Base-by-base conservation (phyloP, 2,797 vertebrate species). In the Smutsia temminckii region DNA sequence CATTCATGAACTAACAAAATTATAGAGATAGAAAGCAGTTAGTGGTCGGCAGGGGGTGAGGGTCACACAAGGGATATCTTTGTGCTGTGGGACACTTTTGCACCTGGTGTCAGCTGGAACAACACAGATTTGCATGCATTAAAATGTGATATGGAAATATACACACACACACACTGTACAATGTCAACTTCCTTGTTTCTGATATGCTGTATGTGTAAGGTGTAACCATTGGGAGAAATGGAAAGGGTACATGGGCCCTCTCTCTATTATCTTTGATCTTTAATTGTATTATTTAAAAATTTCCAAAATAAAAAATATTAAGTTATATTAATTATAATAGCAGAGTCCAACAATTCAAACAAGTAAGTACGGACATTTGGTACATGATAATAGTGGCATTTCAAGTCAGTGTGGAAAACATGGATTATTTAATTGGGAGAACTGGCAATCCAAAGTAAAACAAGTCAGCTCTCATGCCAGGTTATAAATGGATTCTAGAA, bases 1-100 rank as follows among this genome's bases (percentile, higher is more conserved):
- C 34, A 51, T 83, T 63, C 29, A 55, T 75, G 20, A 79, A 92
- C 63, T 42, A 94, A 78, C 42, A 85, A 91, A 93, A 85, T 79
- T n/a, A 23, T 9, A 34, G 53, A 79, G 46, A 53, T 64, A 55
- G 32, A 11, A 79, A 91, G 25, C 53, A 83, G 61, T 53, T 57
- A n/a, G 51, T 8, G 23, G 63, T 78, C 51, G 61, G 63, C 34
- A 59, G 25, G 42, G 27, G 17, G 57, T 57, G 85, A 71, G 63
- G 74, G 46, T 46, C 13, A 3, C 23, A 21, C 10, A 21, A 17
- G 74, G 10, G 9, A 75, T 51, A 78, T 29, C 37, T 93, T 27
- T 34, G 17, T 8, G n/a, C 17, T 8, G 21, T 11, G 55, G 63
- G 59, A 68, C 61, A 25, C 12, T 42, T 61, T 49, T 34, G 20